Evolutionary conservation across 1,140 invertebrate species (phyloP), one percentile per base, ranked within the genome.

Genomic region (Papilio helenus): DNA sequence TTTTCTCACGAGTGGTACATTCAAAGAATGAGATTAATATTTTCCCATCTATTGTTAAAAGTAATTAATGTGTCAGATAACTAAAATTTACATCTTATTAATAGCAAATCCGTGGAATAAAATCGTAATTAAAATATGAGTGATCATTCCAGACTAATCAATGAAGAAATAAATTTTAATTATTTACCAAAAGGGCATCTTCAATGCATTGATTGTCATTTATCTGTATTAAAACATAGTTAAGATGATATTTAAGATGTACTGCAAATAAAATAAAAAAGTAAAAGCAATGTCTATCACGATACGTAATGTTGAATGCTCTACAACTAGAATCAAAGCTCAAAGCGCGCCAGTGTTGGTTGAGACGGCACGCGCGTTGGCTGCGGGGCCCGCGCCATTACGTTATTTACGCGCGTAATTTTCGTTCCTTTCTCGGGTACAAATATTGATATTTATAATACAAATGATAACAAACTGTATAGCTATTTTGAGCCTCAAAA

Each of bases 261-360:
- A 65, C 3, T 34, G 34, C 26, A 16, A 12, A 55, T 18, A 16
- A 68, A 29, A 68, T 20, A 72, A 72, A 72, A n/a, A 44, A n/a
- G 39, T 51, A 49, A 8, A 29, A 44, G 49, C 12, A 76, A 51
- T 76, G 29, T 76, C 74, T 58, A 58, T 76, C 23, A 58, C 74
- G 34, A 76, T 29, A 76, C 29, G 74, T 76, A 76, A 76, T 76
- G 26, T 29, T 51, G 29, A 39, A n/a, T 20, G 29, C 74, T 76
- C 26, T 18, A 34, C 16, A 8, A 34, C 23, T 58, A 49, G 18
- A 18, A 2, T 44, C 49, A 29, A 76, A 76, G 49, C 51, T 58
- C 74, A 10, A 58, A 58, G 74, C 74, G 74, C 74, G 72, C 20
- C 74, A 76, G 74, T 76, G 74, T 76, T 55, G 46, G 51, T 39